phyloP scores from a whole-genome alignment of 2,113 vertebrate genomes.

The Atrichornis clamosus region DNA sequence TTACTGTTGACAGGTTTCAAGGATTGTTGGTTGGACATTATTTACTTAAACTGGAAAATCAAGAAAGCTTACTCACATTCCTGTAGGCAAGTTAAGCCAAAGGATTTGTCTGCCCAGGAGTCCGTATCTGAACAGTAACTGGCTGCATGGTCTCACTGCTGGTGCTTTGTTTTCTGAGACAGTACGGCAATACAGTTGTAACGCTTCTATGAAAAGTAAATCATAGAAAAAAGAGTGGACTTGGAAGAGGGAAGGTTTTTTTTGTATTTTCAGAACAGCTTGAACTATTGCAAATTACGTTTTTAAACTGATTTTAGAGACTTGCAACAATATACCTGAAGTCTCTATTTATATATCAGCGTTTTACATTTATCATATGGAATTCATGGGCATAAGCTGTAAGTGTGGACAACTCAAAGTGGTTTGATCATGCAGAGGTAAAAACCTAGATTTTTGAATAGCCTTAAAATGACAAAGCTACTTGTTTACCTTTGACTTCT shows the following conservation, averaged over 20 bases:
- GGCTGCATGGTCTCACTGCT: background rate
- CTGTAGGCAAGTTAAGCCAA: background rate
- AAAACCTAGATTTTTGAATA: background rate
- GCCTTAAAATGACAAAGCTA: background rate
- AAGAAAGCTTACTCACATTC: background rate
- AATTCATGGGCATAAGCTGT: background rate
- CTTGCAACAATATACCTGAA: background rate
- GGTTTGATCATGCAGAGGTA: background rate
- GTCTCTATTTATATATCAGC: background rate
- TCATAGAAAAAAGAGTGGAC: background rate
- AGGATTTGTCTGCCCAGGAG: background rate
- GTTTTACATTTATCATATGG: background rate
- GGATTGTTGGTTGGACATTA: background rate
- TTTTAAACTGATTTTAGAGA: background rate
- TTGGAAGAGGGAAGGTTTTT: background rate
- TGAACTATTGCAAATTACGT: background rate
- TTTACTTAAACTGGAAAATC: background rate
- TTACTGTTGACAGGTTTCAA: background rate
- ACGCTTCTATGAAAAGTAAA: background rate
- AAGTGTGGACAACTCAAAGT: background rate
- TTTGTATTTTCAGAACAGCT: background rate
- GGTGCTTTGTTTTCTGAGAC: background rate
- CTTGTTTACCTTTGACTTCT: background rate
- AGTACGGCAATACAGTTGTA: background rate
- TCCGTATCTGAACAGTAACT: fast-evolving